Percentiles rank a stretch among this genome's conserved stretches.
These are phyloP conservation scores for Chaenodraco wilsoni DNA, from an alignment of 2,797 vertebrate species.

Conservation along the genomic window DNA sequence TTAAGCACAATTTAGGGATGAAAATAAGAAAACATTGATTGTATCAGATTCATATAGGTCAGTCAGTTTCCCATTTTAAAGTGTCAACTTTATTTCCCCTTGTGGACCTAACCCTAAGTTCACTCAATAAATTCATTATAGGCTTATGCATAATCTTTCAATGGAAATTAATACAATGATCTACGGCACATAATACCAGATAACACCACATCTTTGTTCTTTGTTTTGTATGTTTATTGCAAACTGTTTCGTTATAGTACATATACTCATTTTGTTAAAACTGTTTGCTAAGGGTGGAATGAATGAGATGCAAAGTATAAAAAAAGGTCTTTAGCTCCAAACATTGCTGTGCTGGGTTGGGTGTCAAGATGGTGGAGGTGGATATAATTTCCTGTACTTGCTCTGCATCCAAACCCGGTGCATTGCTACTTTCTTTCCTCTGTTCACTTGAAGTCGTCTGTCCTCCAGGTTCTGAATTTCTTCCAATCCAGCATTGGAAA, in stretches of 20 bases:
- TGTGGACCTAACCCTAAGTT: background rate
- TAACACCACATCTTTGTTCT: background rate
- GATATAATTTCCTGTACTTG: conserved; percentile 89
- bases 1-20: background rate
- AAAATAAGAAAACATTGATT: background rate
- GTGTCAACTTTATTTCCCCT: background rate
- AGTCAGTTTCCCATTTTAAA: background rate
- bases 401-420: conserved; percentile 93
- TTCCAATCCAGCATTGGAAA: conserved; percentile 88
- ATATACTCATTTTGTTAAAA: background rate
- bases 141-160: background rate
- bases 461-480: conserved; percentile 93
- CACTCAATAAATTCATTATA: background rate
- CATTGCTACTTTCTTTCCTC: conserved; percentile 91
- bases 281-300: background rate
- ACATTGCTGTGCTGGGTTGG: background rate
- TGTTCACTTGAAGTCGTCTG: conserved; percentile 92
- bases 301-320: background rate
- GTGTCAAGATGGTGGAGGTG: conserved; percentile 35
- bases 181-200: background rate
- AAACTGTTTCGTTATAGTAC: conserved; percentile 7
- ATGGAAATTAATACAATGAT: conserved; percentile 11
- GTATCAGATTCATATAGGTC: background rate
- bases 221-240: conserved; percentile 34
- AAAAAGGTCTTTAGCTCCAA: background rate